phyloP scores from a whole-genome alignment of 2,888 invertebrate genomes.

The Spilarctia lutea region DNA sequence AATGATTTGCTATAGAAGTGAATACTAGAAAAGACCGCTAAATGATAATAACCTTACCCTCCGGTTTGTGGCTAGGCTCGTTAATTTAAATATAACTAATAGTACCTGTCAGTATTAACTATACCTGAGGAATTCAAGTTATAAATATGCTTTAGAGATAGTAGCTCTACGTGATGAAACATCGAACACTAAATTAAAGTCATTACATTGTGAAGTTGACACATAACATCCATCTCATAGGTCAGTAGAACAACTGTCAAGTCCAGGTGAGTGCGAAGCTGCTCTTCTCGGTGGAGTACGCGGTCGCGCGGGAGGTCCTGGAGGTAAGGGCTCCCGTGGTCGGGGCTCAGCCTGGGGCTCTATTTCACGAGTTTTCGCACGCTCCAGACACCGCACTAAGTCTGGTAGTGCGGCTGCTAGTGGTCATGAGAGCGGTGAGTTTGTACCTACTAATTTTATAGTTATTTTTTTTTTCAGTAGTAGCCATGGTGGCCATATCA shows the following conservation, averaged over 20 bases:
- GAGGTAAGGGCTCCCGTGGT: constrained; percentile 82
- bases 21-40: too few species aligned
- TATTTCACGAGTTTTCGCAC: constrained; percentile 95
- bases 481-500: too few species aligned
- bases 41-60: too few species aligned
- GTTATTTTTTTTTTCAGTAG: too few species aligned
- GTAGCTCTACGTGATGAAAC: not conserved
- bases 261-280: constrained; percentile 91
- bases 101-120: not conserved
- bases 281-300: constrained; percentile 83
- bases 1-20: too few species aligned
- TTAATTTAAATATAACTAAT: too few species aligned
- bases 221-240: constrained; percentile 62
- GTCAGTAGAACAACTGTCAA: constrained; percentile 94
- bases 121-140: not conserved
- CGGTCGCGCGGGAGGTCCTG: constrained; percentile 70
- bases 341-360: constrained; percentile 96
- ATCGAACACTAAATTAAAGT: not conserved
- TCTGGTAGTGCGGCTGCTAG: constrained; percentile 88
- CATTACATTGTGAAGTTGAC: not conserved
- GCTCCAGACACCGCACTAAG: constrained; percentile 94
- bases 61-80: too few species aligned
- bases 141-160: not conserved
- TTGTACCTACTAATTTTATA: too few species aligned
- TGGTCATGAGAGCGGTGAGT: constrained; percentile 89